Conservation (phyloP, 2,797 vertebrate genomes). For the Poeciliopsis presidionis region DNA sequence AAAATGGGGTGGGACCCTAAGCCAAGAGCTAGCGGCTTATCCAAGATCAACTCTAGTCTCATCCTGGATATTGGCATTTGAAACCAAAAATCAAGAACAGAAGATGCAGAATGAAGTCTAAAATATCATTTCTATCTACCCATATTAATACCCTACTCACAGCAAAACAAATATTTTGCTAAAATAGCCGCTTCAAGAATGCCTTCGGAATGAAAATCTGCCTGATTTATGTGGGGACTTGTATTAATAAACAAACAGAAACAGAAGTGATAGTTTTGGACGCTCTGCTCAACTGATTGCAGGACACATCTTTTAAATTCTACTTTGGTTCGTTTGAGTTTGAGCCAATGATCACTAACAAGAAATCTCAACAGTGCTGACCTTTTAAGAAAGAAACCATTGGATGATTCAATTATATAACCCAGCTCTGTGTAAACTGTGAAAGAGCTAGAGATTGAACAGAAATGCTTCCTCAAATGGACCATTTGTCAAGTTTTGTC, state of each 20-base stretch:
- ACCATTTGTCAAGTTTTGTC: conserved; percentile 2
- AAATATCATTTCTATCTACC: conserved; percentile 29
- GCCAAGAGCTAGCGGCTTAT: conserved; percentile 76
- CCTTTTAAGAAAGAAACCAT: conserved; percentile 13
- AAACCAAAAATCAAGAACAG: conserved; percentile 71
- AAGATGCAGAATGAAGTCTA: conserved; percentile 54
- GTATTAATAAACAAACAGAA: neutral
- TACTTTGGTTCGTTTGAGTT: conserved; percentile 11
- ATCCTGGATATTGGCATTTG: conserved; percentile 77
- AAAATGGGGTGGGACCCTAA: conserved; percentile 75
- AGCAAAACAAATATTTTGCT: conserved; percentile 14
- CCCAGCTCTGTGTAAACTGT: neutral
- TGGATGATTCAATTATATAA: neutral
- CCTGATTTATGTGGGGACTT: conserved; percentile 6
- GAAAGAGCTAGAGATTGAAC: conserved; percentile 1
- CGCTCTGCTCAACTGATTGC: neutral
- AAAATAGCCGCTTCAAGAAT: neutral
- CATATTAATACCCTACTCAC: conserved; percentile 26
- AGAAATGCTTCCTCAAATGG: conserved; percentile 10
- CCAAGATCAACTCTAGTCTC: conserved; percentile 76
- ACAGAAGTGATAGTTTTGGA: conserved; percentile 6
- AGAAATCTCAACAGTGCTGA: conserved; percentile 4
- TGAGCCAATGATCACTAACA: neutral
- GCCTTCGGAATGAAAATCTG: neutral
- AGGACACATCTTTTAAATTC: conserved; percentile 1